Conservation (phyloP, 2,113 vertebrate species). For the Picathartes gymnocephalus region DNA sequence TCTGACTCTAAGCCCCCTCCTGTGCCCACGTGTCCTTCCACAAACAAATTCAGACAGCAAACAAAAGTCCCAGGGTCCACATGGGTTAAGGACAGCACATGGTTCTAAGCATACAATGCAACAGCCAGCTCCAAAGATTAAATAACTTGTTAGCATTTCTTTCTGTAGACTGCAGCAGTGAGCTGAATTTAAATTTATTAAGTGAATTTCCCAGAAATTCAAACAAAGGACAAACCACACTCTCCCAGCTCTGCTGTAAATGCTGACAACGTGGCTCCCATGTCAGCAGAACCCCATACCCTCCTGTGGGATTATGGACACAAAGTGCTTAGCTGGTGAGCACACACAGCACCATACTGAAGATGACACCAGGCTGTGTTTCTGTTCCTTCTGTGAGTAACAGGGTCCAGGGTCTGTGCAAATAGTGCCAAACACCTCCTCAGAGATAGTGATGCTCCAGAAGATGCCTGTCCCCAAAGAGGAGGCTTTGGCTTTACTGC, state of each 20-base stretch:
- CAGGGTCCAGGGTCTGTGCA: background rate
- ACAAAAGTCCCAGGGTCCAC: conserved; percentile 40
- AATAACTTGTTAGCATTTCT: background rate
- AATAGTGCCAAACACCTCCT: background rate
- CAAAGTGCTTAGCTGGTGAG: fast-evolving
- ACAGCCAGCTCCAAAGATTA: background rate
- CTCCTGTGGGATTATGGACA: background rate
- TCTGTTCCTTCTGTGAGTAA: background rate
- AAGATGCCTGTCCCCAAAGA: background rate
- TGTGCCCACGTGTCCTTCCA: background rate
- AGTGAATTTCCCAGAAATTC: background rate
- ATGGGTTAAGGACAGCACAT: background rate
- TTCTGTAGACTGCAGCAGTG: background rate
- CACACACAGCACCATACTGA: background rate
- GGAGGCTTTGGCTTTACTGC: background rate
- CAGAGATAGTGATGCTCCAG: background rate
- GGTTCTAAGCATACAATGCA: background rate
- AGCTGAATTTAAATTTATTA: background rate
- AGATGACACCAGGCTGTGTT: background rate
- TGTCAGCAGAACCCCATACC: background rate
- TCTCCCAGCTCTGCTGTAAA: background rate
- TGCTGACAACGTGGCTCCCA: background rate
- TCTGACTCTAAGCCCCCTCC: background rate
- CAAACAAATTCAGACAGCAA: background rate
- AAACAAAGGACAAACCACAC: background rate